Evolutionary conservation across 2,797 vertebrate species (phyloP).

Genomic region (Lagothrix lagotricha): DNA sequence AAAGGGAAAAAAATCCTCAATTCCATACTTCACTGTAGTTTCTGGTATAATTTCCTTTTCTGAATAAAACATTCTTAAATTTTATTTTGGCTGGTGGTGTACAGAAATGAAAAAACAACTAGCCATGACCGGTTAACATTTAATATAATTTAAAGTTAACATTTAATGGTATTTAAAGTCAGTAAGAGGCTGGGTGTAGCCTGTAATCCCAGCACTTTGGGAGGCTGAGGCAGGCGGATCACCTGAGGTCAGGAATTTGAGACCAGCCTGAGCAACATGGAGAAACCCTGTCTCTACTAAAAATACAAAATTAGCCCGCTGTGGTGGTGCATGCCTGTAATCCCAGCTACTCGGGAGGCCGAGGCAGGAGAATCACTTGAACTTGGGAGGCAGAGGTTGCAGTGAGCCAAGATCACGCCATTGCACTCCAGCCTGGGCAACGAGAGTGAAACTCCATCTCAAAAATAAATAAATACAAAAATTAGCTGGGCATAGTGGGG

Average conservation of each 20-base stretch:
- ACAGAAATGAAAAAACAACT: conserved; percentile 22
- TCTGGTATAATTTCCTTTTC: not conserved
- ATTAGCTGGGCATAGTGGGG: too few relatives aligned
- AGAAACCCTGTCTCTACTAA: not conserved
- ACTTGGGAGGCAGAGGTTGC: not conserved
- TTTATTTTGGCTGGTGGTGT: conserved; percentile 30
- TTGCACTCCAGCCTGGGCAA: not conserved
- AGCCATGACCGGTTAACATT: not conserved
- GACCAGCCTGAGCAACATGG: not conserved
- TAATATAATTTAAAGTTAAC: not conserved
- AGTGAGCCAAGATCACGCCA: not conserved
- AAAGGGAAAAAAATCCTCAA: not conserved
- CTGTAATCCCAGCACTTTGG: not conserved
- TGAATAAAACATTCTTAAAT: conserved; percentile 28
- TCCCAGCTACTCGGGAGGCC: not conserved
- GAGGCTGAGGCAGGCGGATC: not conserved
- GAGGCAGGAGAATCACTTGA: not conserved
- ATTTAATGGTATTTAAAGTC: not conserved
- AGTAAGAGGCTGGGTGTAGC: not conserved
- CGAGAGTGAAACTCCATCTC: too few relatives aligned
- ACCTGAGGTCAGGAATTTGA: not conserved
- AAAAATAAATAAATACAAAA: too few relatives aligned
- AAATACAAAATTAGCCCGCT: not conserved
- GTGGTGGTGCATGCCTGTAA: not conserved
- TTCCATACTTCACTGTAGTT: not conserved